Evolutionary conservation across 2,797 vertebrate genomes (phyloP).

Genomic region (Odontamblyopus lacepedii): DNA sequence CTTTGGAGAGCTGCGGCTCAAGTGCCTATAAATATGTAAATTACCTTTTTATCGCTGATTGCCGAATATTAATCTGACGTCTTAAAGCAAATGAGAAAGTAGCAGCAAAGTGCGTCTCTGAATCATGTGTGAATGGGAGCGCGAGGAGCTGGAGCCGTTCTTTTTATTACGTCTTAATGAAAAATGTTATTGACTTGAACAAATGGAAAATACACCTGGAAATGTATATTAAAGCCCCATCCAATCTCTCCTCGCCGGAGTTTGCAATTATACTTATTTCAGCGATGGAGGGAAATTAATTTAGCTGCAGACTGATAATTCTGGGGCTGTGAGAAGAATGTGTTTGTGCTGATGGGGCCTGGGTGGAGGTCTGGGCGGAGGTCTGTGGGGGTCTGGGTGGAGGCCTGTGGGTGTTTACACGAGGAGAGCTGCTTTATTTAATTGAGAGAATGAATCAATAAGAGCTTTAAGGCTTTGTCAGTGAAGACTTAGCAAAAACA

Average conservation of each 20-base stretch:
- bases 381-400: constrained; percentile 72
- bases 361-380: constrained; percentile 63
- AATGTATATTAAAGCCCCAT: constrained; percentile 88
- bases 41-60: constrained; percentile 79
- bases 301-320: constrained; percentile 84
- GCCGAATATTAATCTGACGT: constrained; percentile 77
- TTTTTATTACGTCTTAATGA: constrained; percentile 84
- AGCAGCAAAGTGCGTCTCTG: constrained; percentile 72
- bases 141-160: constrained; percentile 74
- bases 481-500: constrained; percentile 75
- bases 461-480: constrained; percentile 76
- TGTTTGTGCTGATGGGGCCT: constrained; percentile 56
- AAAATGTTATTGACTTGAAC: constrained; percentile 86
- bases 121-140: constrained; percentile 82
- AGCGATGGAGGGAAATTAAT: constrained; percentile 83
- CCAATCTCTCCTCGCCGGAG: constrained; percentile 80
- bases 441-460: constrained; percentile 87
- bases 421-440: constrained; percentile 83
- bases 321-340: constrained; percentile 76
- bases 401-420: constrained; percentile 85
- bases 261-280: constrained; percentile 88
- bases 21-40: constrained; percentile 84
- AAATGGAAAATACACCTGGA: constrained; percentile 84
- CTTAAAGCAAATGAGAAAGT: constrained; percentile 79
- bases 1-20: constrained; percentile 79